Conservation (phyloP, 2,888 invertebrate genomes). For the Apamea anceps region DNA sequence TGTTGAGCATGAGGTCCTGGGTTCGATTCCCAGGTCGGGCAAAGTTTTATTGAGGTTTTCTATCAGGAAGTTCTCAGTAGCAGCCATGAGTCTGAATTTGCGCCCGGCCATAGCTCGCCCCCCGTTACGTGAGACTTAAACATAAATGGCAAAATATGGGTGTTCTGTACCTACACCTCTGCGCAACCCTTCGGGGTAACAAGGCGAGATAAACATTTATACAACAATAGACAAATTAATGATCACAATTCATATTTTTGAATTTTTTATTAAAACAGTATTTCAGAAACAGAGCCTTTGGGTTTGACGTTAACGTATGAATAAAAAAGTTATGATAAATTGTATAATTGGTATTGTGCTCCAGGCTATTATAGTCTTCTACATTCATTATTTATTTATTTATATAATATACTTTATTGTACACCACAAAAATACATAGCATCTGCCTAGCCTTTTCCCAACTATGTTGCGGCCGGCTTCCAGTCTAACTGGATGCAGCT, state of each 20-base stretch:
- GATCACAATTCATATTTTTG: not conserved
- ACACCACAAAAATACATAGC: too few relatives aligned
- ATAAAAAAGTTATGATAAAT: not conserved
- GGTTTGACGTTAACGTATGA: not conserved
- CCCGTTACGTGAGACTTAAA: not conserved
- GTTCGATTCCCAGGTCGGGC: too few relatives aligned
- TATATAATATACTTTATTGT: too few relatives aligned
- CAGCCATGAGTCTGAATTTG: too few relatives aligned
- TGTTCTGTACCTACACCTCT: not conserved
- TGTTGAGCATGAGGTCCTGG: not conserved
- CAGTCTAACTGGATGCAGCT: too few relatives aligned
- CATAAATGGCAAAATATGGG: not conserved
- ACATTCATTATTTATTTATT: too few relatives aligned
- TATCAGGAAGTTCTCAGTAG: not conserved
- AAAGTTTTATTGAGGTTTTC: not conserved
- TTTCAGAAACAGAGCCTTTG: not conserved
- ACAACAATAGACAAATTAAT: not conserved
- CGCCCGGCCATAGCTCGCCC: too few relatives aligned
- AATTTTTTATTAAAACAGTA: conserved; percentile 9
- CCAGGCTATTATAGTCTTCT: not conserved
- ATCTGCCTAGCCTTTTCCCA: too few relatives aligned
- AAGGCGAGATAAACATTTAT: not conserved
- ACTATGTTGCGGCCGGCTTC: too few relatives aligned
- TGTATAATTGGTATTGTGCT: not conserved
- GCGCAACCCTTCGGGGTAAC: not conserved